Evolutionary conservation across 1,140 invertebrate species (phyloP).

Genomic region (Drosophila asahinai): DNA sequence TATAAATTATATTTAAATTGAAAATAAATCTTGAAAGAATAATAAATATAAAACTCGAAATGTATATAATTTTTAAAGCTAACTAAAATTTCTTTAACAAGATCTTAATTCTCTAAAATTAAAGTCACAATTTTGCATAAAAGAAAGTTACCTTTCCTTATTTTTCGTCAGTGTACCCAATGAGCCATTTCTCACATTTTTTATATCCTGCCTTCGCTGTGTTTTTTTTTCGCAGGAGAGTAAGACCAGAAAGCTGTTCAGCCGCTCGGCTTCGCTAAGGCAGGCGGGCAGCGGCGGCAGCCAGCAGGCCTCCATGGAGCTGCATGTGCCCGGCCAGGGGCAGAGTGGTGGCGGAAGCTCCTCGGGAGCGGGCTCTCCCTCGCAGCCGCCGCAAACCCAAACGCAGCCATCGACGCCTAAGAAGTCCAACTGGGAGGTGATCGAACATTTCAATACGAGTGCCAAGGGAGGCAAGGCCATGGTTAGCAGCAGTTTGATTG

Average conservation of each 20-base stretch:
- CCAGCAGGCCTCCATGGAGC: constrained; percentile 73
- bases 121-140: not conserved
- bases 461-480: constrained; percentile 85
- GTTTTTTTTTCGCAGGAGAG: constrained; percentile 33
- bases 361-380: constrained; percentile 62
- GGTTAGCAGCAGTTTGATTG: constrained; percentile 86
- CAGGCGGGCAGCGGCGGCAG: constrained; percentile 66
- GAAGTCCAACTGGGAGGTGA: constrained; percentile 95
- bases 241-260: constrained; percentile 76
- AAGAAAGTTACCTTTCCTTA: too few species aligned
- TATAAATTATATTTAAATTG: too few species aligned
- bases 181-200: not conserved
- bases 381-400: constrained; percentile 78
- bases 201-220: not conserved
- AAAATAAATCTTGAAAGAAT: not conserved
- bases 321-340: constrained; percentile 75
- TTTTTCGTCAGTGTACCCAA: constrained; percentile 4
- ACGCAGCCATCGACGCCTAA: constrained; percentile 88
- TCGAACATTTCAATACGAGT: constrained; percentile 91
- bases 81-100: too few species aligned
- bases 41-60: too few species aligned
- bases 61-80: not conserved
- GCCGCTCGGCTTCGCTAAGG: constrained; percentile 84
- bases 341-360: constrained; percentile 24
- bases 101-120: not conserved